Base-by-base conservation (phyloP, 2,797 vertebrate genomes). In the Pangasius larnaudii region DNA sequence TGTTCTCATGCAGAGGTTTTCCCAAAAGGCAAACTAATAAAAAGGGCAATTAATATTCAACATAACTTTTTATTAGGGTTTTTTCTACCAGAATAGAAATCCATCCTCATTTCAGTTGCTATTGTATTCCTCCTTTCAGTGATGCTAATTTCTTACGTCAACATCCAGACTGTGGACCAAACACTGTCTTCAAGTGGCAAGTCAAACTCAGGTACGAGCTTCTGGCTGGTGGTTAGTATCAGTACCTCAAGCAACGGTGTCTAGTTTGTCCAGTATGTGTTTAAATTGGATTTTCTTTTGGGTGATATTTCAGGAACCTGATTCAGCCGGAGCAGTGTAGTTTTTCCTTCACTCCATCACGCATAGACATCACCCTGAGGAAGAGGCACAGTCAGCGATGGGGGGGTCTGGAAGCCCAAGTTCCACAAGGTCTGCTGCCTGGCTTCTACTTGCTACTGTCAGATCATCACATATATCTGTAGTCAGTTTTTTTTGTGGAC, bases 381-480 rank as follows among this genome's bases (percentile, higher is more conserved):
- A 99, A 99, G 94, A 98, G 98, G 87, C 98, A 97, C 92, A 99
- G 98, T 94, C 99, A 99, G 94, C 98, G 98, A 90, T 99, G 98
- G 99, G 98, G 97, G 0, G 97, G 97, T 7, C 95, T 99, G 91
- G 98, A 99, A 93, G 98, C 99, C 86, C 98, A 97, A 0, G 96
- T 97, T 91, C 91, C 97, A 99, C 98, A 97, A 99, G 99, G 99
- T 99, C 98, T 99, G 97, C 95, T 95, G 94, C 96, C 95, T 94
- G 93, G 95, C 93, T 96, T 96, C 95, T 95, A 90, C 92, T 92
- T 88, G 86, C 88, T 63, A 36, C 63, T 74, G 53, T 59, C 63
- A n/a, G 59, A 3, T 85, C 27, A 51, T 69, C 51, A n/a, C 61
- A 33, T 16, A 11, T 2, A 10, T 9, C 27, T 83, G 7, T 63